Base-by-base conservation (phyloP, 2,113 vertebrate genomes). In the Heloderma charlesbogerti region DNA sequence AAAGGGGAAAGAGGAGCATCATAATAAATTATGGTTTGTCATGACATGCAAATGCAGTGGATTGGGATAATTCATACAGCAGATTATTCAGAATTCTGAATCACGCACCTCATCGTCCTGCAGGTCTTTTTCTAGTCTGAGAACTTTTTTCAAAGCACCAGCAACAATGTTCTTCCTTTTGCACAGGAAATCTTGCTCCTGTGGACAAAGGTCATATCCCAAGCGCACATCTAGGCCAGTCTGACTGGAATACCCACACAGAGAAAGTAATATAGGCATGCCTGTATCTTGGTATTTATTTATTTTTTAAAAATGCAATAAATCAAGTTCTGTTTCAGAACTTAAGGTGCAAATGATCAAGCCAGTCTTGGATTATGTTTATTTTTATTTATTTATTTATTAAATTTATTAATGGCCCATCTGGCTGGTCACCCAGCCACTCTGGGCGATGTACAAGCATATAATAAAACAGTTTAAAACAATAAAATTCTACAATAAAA, bases 131-230 rank as follows among this genome's bases (percentile, higher is more conserved):
- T 94, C 95, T 89, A 98, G 93, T 2, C 97, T 95, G 66, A 99
- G 94, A 66, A 94, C 93, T n/a, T 96, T 97, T 93, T 97, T 97
- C 67, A 99, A 88, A 78, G 98, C 97, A 31, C 80, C 67, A 71
- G 97, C 95, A 25, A 98, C 97, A 27, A 97, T 88, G 67, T 82
- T 94, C 92, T 95, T 96, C 93, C 98, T 97, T 96, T 97, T 98
- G 90, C 82, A 6, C 66, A 99, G 93, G 84, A 98, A 99, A 1
- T 94, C 95, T 88, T 97, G 97, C 91, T 99, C 98, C 82, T 98
- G 95, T 0, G 72, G 0, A 1, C 98, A 98, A 57, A 97, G 96
- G 79, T 97, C 97, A 45, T 97, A 97, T 57, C 97, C 98, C 94
- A 99, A 96, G 18, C 98, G 98, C 60, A 99, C 97, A 0, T 97